Evolutionary conservation across 2,113 vertebrate species (phyloP).

Genomic region (Butastur rufipennis): DNA sequence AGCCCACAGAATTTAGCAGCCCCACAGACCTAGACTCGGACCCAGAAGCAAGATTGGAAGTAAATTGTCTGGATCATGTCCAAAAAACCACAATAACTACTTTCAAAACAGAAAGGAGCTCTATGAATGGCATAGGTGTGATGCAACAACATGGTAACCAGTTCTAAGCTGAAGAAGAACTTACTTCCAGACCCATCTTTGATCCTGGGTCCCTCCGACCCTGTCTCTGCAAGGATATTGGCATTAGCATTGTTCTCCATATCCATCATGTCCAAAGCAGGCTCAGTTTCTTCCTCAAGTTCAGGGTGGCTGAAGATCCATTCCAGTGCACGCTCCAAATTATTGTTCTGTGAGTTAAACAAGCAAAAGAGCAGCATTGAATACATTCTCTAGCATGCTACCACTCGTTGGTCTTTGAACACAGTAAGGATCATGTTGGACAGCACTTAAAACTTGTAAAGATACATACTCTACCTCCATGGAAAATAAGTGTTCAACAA

Average conservation of each 20-base stretch:
- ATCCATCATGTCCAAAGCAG: conserved; percentile 76
- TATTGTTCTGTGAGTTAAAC: conserved; percentile 83
- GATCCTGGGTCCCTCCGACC: conserved; percentile 82
- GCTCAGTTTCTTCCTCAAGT: conserved; percentile 81
- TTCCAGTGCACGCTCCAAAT: conserved; percentile 92
- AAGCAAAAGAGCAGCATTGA: background rate
- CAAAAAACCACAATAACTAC: background rate
- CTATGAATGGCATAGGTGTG: background rate
- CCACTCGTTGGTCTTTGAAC: background rate
- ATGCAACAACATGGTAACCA: background rate
- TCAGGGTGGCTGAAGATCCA: conserved; percentile 97
- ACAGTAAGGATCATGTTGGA: background rate
- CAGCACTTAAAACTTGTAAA: background rate
- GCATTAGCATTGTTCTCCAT: conserved; percentile 85
- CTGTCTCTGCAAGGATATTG: conserved; percentile 84
- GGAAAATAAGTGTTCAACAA: background rate
- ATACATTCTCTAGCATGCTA: background rate
- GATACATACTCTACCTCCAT: background rate
- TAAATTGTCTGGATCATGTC: background rate
- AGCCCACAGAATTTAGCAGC: background rate
- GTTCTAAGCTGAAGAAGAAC: conserved; percentile 43
- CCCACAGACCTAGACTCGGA: background rate
- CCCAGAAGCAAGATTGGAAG: background rate
- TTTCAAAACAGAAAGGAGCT: background rate
- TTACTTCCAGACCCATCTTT: conserved; percentile 96